phyloP scores from a whole-genome alignment of 2,113 vertebrate genomes.

The Bujurquina vittata region DNA sequence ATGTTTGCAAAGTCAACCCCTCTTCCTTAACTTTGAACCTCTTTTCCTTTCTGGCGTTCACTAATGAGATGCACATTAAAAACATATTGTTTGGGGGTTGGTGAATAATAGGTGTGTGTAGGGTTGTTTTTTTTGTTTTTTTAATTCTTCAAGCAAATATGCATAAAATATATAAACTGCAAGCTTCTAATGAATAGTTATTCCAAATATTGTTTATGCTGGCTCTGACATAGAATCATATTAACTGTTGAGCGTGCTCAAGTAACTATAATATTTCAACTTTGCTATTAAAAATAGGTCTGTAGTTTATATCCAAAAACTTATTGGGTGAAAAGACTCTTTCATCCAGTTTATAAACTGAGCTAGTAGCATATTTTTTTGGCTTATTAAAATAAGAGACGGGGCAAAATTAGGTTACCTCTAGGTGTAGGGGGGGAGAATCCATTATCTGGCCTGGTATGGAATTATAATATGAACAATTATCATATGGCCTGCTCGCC shows the following conservation, averaged over 20 bases:
- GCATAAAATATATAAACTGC: slow-evolving; percentile 31
- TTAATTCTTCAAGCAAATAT: slow-evolving; percentile 39
- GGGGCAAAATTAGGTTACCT: slow-evolving; percentile 55
- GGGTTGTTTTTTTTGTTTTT: neutral
- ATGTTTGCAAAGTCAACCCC: slow-evolving; percentile 5
- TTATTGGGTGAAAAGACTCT: slow-evolving; percentile 44
- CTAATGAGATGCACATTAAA: slow-evolving; percentile 33
- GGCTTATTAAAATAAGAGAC: slow-evolving; percentile 61
- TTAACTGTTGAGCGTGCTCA: slow-evolving; percentile 42
- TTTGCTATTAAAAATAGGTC: slow-evolving; percentile 57
- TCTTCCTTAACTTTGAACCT: slow-evolving; percentile 5
- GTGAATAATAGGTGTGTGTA: slow-evolving; percentile 26
- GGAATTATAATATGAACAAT: slow-evolving; percentile 69
- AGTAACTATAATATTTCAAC: slow-evolving; percentile 48
- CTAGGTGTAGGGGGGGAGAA: slow-evolving; percentile 36
- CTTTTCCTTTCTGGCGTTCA: slow-evolving; percentile 1
- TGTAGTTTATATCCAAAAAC: slow-evolving; percentile 48
- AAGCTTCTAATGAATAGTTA: slow-evolving; percentile 38
- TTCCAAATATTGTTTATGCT: slow-evolving; percentile 41
- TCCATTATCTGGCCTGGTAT: slow-evolving; percentile 47
- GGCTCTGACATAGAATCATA: slow-evolving; percentile 30
- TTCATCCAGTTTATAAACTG: slow-evolving; percentile 62
- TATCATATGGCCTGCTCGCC: slow-evolving; percentile 61
- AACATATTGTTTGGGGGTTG: slow-evolving; percentile 16
- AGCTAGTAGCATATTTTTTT: slow-evolving; percentile 43